Percentiles rank a stretch among this genome's conserved stretches.
Conservation (phyloP, 1,140 invertebrate genomes). For the Tetramorium simillimum region DNA sequence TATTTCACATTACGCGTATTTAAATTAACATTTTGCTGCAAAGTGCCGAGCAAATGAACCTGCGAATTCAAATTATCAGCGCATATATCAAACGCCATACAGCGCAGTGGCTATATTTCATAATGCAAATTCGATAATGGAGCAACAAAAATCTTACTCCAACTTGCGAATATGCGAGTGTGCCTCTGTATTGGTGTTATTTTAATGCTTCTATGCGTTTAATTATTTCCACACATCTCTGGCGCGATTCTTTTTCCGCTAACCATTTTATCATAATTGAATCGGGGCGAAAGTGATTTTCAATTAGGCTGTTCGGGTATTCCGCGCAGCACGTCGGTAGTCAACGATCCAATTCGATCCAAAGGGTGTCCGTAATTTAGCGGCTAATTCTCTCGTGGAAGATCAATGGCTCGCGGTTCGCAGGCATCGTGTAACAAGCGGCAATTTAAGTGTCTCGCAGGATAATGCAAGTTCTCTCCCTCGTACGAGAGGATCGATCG, state of each 20-base stretch:
- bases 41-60: constrained; percentile 46
- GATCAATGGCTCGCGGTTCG: constrained; percentile 47
- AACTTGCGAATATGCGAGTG: not conserved
- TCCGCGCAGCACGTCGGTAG: constrained; percentile 7
- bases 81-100: not conserved
- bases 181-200: constrained; percentile 7
- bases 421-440: constrained; percentile 47
- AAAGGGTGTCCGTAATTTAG: constrained; percentile 51
- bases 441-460: constrained; percentile 58
- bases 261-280: constrained; percentile 55
- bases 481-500: constrained; percentile 35
- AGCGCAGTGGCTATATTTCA: constrained; percentile 11
- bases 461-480: constrained; percentile 48
- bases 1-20: constrained; percentile 54
- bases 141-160: constrained; percentile 57
- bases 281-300: constrained; percentile 45
- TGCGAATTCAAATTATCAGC: constrained; percentile 49
- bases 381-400: constrained; percentile 47
- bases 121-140: constrained; percentile 60
- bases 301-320: constrained; percentile 31
- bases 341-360: constrained; percentile 49
- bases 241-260: constrained; percentile 32
- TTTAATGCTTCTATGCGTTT: constrained; percentile 14
- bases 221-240: constrained; percentile 43
- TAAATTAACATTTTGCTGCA: constrained; percentile 41